Percentiles rank a stretch among this genome's conserved stretches.
Evolutionary conservation across 2,113 vertebrate genomes (phyloP).

Genomic region (Lonchura striata): DNA sequence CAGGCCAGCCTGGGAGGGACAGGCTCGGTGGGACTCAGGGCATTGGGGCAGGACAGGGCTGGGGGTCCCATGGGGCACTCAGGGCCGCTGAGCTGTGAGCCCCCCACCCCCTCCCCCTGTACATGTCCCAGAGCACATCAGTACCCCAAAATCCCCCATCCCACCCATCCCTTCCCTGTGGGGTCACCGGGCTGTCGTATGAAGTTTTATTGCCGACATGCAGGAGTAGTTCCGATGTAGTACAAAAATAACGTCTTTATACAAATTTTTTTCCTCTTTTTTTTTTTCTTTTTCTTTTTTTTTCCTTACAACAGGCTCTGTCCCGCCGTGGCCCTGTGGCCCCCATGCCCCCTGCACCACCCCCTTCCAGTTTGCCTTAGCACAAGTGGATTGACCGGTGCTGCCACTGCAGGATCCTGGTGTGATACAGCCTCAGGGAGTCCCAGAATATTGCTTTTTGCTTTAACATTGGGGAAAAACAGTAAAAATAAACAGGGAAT

Average conservation of each 20-base stretch:
- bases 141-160: not conserved
- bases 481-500: not conserved
- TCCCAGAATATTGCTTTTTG: constrained; percentile 76
- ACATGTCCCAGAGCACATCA: not conserved
- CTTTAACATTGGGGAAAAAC: constrained; percentile 25
- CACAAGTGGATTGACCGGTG: not conserved
- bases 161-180: not conserved
- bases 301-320: constrained; percentile 83
- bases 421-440: constrained; percentile 14
- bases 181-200: constrained; percentile 65
- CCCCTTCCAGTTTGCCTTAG: constrained; percentile 59
- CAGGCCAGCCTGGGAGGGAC: not conserved
- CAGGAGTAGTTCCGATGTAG: constrained; percentile 93
- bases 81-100: not conserved
- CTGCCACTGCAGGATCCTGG: constrained; percentile 4
- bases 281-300: constrained; percentile 65
- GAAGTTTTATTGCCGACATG: constrained; percentile 97
- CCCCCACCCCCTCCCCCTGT: too few species aligned
- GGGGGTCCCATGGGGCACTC: not conserved
- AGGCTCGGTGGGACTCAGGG: not conserved
- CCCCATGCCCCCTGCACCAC: constrained; percentile 60
- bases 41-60: not conserved
- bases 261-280: constrained; percentile 82
- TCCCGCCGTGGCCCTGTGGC: constrained; percentile 61
- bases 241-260: constrained; percentile 99